Evolutionary conservation across 2,113 vertebrate genomes (phyloP), one percentile per base, ranked within the genome.

Genomic region (Dolichallabes microphthalmus): DNA sequence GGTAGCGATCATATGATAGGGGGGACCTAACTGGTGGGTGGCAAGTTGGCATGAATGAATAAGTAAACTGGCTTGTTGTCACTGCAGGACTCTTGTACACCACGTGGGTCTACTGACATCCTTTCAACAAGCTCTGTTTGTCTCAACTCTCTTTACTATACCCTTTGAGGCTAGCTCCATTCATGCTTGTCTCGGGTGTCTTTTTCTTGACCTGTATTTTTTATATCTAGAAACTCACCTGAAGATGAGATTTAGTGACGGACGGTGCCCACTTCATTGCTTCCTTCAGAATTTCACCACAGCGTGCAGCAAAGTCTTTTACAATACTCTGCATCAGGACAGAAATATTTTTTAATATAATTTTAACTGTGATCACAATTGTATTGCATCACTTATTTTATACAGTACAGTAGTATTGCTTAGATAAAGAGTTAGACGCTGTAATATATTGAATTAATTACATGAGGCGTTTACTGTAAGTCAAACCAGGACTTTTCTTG

Each of bases 191-290:
- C 10, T 50, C 3, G 11, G 4, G 11, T 71, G 20, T 4, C 20
- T 22, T 45, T 73, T 45, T 71, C 19, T 20, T 71, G 14, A 32
- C 6, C 2, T 14, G 71, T 8, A 3, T 15, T 2, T 30, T 75
- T 22, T 0, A 10, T 52, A 10, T 52, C 60, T 14, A 17, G 22
- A n/a, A 30, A 3, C 57, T 45, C 92, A 99, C 98, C 97, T 99
- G 98, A 2, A 99, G 93, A 84, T 99, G 98, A 83, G 98, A 99
- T 88, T 99, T 99, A 81, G 98, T 99, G 83, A 98, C 98, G 0
- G 98, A 97, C 0, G 98, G 97, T 0, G 98, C 98, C 98, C 98
- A 99, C 86, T 99, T 99, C 98, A 99, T 99, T 0, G 98, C 98
- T 85, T 99, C 98, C 85, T 99, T 98, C 0, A 99, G 95, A 88